A percentile compares a stretch with the other conserved stretches of the same genome.
Conservation (phyloP, 2,888 invertebrate genomes). For the Pseudococcus longispinus region DNA sequence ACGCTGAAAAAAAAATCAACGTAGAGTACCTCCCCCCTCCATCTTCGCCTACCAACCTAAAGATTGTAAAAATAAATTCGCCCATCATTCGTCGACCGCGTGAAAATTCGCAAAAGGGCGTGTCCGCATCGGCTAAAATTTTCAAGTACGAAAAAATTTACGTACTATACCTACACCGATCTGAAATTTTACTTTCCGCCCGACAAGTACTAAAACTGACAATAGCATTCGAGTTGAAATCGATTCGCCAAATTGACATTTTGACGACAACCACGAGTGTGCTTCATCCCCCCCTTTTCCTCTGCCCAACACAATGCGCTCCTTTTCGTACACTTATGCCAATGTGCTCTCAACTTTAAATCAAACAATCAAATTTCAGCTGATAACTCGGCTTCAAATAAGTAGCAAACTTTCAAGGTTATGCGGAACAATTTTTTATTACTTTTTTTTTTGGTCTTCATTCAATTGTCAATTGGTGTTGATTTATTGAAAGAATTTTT, state of each 20-base stretch:
- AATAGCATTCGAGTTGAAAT: background rate
- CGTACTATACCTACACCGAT: background rate
- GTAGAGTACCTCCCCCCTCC: background rate
- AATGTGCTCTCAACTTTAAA: background rate
- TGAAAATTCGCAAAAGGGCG: constrained; percentile 11
- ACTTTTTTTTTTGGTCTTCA: background rate
- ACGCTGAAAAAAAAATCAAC: background rate
- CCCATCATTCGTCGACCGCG: background rate
- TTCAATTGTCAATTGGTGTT: background rate
- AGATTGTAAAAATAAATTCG: constrained; percentile 13
- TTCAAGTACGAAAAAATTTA: constrained; percentile 13
- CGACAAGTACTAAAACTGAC: background rate
- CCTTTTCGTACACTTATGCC: background rate
- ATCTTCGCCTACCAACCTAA: background rate
- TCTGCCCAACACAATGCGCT: too few relatives aligned
- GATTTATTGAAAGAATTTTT: background rate
- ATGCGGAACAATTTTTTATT: background rate
- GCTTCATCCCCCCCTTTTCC: background rate
- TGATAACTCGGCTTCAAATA: background rate
- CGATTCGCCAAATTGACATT: too few relatives aligned
- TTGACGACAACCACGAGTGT: too few relatives aligned
- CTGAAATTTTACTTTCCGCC: background rate
- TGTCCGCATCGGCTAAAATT: background rate
- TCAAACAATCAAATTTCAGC: background rate
- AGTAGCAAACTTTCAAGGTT: background rate